Base-by-base conservation (phyloP, 2,113 vertebrate genomes). In the Abramis brama region DNA sequence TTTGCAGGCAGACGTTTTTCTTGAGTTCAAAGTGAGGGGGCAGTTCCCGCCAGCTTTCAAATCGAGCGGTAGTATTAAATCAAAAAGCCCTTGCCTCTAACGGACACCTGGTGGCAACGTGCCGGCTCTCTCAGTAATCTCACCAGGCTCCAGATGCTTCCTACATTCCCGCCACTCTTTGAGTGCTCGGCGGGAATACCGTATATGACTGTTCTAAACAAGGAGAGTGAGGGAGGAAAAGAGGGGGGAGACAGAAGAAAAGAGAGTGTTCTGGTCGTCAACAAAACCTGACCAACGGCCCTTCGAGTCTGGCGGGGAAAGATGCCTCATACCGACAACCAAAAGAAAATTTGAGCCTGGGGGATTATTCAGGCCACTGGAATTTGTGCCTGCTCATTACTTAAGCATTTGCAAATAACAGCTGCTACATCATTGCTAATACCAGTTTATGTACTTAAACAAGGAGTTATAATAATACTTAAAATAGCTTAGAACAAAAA, bases 51-150 rank as follows among this genome's bases (percentile, higher is more conserved):
- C 82, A 83, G 33, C 68, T 57, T 36, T 59, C 33, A 19, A 45
- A 82, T 70, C 25, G n/a, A 57, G 83, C 57, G 52, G 33, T 36
- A 84, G 66, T 17, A 66, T 66, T 76, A 50, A 77, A 64, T 66
- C 10, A 66, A 85, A 85, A 64, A 78, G 21, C 70, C 10, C 39
- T 25, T 30, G 33, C 70, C 27, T 36, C 17, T 66, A 55, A 64
- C 76, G 75, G 74, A 33, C 76, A 66, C 43, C 33, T 68, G 45
- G 23, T 68, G 60, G 75, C 50, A 55, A 33, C 7, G 25, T 75
- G 83, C 83, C 73, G n/a, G 25, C 57, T 59, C 7, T 43, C 17
- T 4, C 6, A 36, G 84, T 77, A 30, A 77, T 75, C 73, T 85
- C 43, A 79, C 11, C 45, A 66, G 60, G 12, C 76, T 33, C 27